Percentiles rank a stretch among this genome's conserved stretches.
phyloP scores from a whole-genome alignment of 2,797 vertebrate genomes.

The Amazonetta brasiliensis region DNA sequence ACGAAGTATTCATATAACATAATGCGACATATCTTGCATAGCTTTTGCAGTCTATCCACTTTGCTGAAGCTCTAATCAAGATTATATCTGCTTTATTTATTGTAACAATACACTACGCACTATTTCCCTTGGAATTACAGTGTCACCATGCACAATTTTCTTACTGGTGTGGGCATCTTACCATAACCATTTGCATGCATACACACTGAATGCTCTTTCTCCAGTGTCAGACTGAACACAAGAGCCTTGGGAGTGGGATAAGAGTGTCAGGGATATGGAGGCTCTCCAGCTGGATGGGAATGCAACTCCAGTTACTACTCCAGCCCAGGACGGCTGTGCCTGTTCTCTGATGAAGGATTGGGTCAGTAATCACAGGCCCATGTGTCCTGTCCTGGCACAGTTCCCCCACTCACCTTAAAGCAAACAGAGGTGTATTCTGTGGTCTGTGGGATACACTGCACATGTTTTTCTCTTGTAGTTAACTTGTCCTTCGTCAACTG shows the following conservation, averaged over 20 bases:
- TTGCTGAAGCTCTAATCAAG: background rate
- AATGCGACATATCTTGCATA: background rate
- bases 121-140: background rate
- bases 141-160: background rate
- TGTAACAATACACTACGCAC: background rate
- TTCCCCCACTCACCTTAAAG: background rate
- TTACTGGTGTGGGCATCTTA: background rate
- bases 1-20: background rate
- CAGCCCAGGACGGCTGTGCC: rapidly evolving
- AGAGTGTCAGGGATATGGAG: background rate
- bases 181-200: background rate
- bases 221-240: background rate
- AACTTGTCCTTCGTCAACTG: background rate
- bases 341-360: background rate
- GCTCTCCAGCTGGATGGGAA: background rate
- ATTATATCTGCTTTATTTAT: background rate
- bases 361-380: background rate
- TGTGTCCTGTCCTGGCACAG: background rate
- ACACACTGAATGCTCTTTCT: background rate
- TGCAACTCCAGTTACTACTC: background rate
- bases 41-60: background rate
- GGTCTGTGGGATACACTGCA: background rate
- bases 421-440: background rate
- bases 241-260: background rate
- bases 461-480: background rate